Evolutionary conservation across 2,797 vertebrate species (phyloP), one percentile per base, ranked within the genome.

Genomic region (Hyperoplus lanceolatus): DNA sequence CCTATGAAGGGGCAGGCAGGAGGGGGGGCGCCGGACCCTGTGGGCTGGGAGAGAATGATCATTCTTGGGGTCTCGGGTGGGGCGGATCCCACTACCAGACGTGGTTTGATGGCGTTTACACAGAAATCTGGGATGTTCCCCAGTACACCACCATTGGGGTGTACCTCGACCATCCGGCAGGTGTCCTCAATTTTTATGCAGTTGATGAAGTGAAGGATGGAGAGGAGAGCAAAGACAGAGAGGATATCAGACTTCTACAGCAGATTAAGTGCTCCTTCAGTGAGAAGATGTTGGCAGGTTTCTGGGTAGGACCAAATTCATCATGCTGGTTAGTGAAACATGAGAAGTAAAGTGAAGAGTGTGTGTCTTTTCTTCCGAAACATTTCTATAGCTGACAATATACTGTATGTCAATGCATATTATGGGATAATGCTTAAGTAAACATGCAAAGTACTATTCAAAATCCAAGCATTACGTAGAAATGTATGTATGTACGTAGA

Each of bases 51-150:
- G 90, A 93, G 53, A 94, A 91, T 2, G 89, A 92, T 1, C 61
- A 90, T 57, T 93, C 93, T 54, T 94, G 90, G 92, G 89, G 89
- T 63, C 51, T 94, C 0, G 91, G 92, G 3, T 93, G 92, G 89
- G 80, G 84, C 0, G 92, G 89, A 38, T 91, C 88, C 11, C 80
- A 85, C 60, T 94, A 92, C 79, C 91, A 91, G 64, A 1, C 81
- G 68, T 90, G 89, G 90, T 87, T 80, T 59, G 74, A 90, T 2
- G 76, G 90, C 45, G 61, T 38, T 8, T 82, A 50, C 15, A 77
- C 49, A 21, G 84, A 87, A 54, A 87, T 91, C 58, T 65, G 77
- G 69, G 69, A 87, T 51, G 18, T 87, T 42, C 85, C 89, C 21
- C 65, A 85, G 45, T 70, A 46, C 73, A 62, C 57, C 45, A 86